Evolutionary conservation across 2,113 vertebrate genomes (phyloP).

Genomic region (Campylomormyrus numenius): DNA sequence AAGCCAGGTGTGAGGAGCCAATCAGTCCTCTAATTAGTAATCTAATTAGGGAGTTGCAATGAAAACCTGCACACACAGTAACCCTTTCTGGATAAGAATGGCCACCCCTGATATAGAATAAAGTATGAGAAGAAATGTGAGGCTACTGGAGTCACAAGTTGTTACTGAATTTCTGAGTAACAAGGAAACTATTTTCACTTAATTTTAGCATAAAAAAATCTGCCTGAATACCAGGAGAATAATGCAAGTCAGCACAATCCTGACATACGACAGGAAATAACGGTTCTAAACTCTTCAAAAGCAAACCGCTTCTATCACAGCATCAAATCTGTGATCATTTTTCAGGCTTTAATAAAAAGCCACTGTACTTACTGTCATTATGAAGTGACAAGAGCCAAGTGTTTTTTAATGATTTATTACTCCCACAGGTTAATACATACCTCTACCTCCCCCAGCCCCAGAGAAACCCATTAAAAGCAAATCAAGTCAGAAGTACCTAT

Average conservation of each 20-base stretch:
- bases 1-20: no score
- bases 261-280: not conserved
- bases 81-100: no score
- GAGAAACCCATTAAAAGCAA: slow-evolving; percentile 40
- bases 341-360: not conserved
- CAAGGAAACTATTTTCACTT: slow-evolving; percentile 2
- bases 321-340: not conserved
- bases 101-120: not conserved
- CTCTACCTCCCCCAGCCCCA: slow-evolving; percentile 25
- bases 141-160: not conserved
- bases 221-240: not conserved
- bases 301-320: not conserved
- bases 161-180: not conserved
- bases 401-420: not conserved
- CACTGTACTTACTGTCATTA: not conserved
- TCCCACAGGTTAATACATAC: slow-evolving; percentile 22
- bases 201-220: not conserved
- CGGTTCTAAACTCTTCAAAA: not conserved
- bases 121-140: not conserved
- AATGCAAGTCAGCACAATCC: not conserved
- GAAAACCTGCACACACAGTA: no score
- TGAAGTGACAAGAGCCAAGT: not conserved
- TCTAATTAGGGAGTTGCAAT: no score
- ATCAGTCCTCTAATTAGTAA: no score
- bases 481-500: slow-evolving; percentile 30